Evolutionary conservation across 1,140 invertebrate species (phyloP).

Genomic region (Chironomus tepperi): DNA sequence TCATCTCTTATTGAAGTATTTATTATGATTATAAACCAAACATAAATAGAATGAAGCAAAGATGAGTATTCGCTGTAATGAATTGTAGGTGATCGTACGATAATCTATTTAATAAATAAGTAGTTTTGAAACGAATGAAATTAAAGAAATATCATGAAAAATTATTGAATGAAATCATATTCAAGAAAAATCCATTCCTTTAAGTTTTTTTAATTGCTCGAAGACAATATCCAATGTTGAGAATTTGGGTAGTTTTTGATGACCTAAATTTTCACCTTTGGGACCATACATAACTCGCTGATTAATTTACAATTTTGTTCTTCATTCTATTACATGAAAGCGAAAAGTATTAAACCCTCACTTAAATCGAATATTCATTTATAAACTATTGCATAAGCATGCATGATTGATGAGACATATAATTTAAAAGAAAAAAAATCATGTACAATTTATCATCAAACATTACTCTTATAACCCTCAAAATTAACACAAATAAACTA

Average conservation of each 20-base stretch:
- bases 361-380: neutral
- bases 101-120: neutral
- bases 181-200: neutral
- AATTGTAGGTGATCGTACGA: constrained; percentile 12
- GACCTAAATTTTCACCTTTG: neutral
- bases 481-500: neutral
- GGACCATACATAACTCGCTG: no score
- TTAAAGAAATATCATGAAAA: neutral
- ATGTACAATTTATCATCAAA: constrained; percentile 5
- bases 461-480: neutral
- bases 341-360: neutral
- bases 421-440: neutral
- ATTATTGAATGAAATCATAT: neutral
- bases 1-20: neutral
- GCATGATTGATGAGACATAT: neutral
- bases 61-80: constrained; percentile 7
- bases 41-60: constrained; percentile 14
- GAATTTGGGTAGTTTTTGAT: neutral
- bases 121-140: neutral
- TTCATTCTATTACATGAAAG: neutral
- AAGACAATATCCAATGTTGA: neutral
- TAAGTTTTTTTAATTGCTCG: no score
- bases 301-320: neutral
- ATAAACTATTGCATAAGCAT: neutral
- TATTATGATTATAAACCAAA: neutral